These are phyloP conservation scores for Taxidea taxus DNA, from an alignment of 2,113 vertebrate species.

Conservation along the genomic window DNA sequence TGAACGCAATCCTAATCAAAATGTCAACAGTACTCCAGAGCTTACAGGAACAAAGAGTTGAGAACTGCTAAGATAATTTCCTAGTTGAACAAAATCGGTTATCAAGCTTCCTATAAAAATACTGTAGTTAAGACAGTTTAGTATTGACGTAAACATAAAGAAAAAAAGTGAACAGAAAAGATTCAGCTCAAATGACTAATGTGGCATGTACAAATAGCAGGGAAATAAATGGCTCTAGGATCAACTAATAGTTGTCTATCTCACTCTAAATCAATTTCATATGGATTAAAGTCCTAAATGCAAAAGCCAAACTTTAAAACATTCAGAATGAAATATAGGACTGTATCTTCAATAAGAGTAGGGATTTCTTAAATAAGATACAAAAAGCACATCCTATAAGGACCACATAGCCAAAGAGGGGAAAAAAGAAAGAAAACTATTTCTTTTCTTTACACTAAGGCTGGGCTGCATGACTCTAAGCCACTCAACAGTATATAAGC, in stretches of 20 bases:
- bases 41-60: background rate
- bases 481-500: background rate
- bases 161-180: background rate
- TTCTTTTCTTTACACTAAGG: background rate
- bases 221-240: background rate
- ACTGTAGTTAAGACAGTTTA: background rate
- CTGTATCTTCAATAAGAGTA: background rate
- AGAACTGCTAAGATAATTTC: slow-evolving; percentile 19
- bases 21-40: slow-evolving; percentile 34
- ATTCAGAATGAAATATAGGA: slow-evolving; percentile 18
- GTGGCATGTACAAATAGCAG: background rate
- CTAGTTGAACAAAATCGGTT: background rate
- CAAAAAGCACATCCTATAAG: background rate
- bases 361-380: background rate
- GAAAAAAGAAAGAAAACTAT: background rate
- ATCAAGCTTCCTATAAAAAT: slow-evolving; percentile 11
- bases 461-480: background rate
- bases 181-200: background rate
- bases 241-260: background rate
- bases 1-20: background rate
- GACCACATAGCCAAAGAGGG: background rate
- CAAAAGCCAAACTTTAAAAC: background rate
- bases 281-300: background rate
- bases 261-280: background rate
- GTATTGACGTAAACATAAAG: background rate